Evolutionary conservation across 2,113 vertebrate species (phyloP), one percentile per base, ranked within the genome.

Genomic region (Suncus etruscus): DNA sequence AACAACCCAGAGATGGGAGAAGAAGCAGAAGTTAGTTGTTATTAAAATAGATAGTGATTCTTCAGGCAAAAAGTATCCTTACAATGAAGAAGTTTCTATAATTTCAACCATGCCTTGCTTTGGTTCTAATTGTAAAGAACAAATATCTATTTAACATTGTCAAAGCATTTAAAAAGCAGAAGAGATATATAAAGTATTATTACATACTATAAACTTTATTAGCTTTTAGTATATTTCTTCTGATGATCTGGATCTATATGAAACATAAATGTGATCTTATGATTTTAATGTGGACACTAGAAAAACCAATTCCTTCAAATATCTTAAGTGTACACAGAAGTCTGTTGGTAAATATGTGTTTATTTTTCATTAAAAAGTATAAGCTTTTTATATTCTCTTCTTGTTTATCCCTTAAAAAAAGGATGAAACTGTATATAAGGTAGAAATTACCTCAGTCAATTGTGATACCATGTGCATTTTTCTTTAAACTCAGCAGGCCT

Each of bases 341-440:
- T 61, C 3, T 6, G 3, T 18, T 18, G 27, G 7, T 85, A 22
- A 31, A 80, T 39, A 4, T 10, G 70, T 81, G 74, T 72, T 94
- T 90, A 83, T 83, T 92, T 92, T 94, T 70, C 90, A 80, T 92
- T 94, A 83, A 92, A 91, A 92, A 86, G 72, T 68, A 14, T 31
- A 82, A 81, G 29, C 61, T 75, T 87, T 91, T 93, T 8, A 86
- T 85, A 16, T 58, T 66, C 27, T 70, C 78, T 93, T n/a, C 84
- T 87, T 93, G 2, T 87, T 72, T 90, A n/a, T 8, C 54, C 20
- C 91, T 80, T 83, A 85, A 91, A 88, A 39, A 83, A 29, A n/a
- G 31, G 50, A 14, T 47, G 31, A 91, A 91, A 91, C 65, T 86
- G 11, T 47, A 83, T 74, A 54, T 72, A 63, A 87, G 66, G 39